Percentiles rank a stretch among this genome's conserved stretches.
These are phyloP conservation scores for Nomada fucata DNA, from an alignment of 2,888 invertebrate species.

Conservation along the genomic window DNA sequence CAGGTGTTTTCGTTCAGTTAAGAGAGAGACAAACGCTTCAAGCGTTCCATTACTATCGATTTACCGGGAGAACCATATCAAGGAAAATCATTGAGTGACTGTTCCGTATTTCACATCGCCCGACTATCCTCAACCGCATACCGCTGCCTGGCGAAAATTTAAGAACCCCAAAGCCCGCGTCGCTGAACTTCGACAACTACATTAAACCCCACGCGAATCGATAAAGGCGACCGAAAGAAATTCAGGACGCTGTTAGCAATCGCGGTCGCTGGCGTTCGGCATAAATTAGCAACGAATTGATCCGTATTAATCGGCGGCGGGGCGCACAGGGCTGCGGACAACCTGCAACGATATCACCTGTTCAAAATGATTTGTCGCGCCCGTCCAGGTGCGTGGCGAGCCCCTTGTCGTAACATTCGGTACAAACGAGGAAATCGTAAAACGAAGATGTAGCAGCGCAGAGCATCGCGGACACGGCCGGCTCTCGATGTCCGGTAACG, in stretches of 20 bases:
- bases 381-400: slow-evolving; percentile 21
- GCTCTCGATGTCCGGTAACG: slow-evolving; percentile 48
- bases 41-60: too few species aligned
- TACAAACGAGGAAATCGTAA: slow-evolving; percentile 57
- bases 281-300: slow-evolving; percentile 45
- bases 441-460: slow-evolving; percentile 51
- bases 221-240: background rate
- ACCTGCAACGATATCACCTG: slow-evolving; percentile 23
- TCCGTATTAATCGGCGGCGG: slow-evolving; percentile 53
- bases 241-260: background rate
- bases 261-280: background rate
- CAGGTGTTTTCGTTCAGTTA: too few species aligned
- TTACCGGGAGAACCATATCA: too few species aligned
- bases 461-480: slow-evolving; percentile 18
- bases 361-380: slow-evolving; percentile 55
- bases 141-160: background rate
- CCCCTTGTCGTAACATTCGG: slow-evolving; percentile 49
- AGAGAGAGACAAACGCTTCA: too few species aligned
- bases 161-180: background rate
- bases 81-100: too few species aligned
- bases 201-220: slow-evolving; percentile 1
- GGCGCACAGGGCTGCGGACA: slow-evolving; percentile 35
- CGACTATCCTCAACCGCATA: too few species aligned
- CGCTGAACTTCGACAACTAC: background rate
- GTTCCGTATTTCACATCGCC: too few species aligned